Percentiles rank a stretch among this genome's conserved stretches.
These are phyloP conservation scores for Cantharis rustica DNA, from an alignment of 2,888 invertebrate genomes.

Conservation along the genomic window DNA sequence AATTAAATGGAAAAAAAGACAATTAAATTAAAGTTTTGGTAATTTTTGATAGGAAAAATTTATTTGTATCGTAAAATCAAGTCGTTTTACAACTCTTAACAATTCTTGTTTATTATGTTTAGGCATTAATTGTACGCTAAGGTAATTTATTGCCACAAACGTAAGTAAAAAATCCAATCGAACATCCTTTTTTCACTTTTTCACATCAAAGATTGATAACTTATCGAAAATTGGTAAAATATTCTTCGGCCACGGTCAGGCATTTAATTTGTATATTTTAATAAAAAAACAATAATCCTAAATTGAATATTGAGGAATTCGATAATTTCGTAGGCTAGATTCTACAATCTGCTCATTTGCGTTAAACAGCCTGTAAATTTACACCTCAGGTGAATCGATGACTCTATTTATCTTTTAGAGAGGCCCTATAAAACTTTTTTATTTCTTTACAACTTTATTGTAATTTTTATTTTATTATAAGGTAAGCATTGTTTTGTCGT, in stretches of 20 bases:
- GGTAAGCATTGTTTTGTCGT: slow-evolving; percentile 35
- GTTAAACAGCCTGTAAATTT: slow-evolving; percentile 40
- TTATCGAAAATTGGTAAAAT: slow-evolving; percentile 2
- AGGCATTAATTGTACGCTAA: neutral
- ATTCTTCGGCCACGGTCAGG: neutral
- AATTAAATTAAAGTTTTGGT: neutral
- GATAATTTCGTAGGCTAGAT: neutral
- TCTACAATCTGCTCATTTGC: slow-evolving; percentile 1
- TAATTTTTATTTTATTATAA: slow-evolving; percentile 35
- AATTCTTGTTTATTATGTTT: slow-evolving; percentile 1
- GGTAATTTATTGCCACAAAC: neutral
- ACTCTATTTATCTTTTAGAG: slow-evolving; percentile 36
- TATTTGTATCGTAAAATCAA: neutral
- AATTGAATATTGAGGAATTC: slow-evolving; percentile 1
- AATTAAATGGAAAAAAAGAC: neutral
- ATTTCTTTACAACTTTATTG: slow-evolving; percentile 39
- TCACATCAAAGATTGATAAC: neutral
- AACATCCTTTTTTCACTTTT: neutral
- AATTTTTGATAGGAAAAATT: neutral
- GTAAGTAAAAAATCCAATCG: neutral
- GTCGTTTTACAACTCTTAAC: neutral
- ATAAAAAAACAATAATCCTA: slow-evolving; percentile 1
- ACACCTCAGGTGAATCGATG: slow-evolving; percentile 40
- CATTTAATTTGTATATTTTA: slow-evolving; percentile 1
- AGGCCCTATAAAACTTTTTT: slow-evolving; percentile 30